Evolutionary conservation across 30 jellyfish, hydroid and myxozoan species (phyloP).

Genomic region (Hydractinia symbiolongicarpus): DNA sequence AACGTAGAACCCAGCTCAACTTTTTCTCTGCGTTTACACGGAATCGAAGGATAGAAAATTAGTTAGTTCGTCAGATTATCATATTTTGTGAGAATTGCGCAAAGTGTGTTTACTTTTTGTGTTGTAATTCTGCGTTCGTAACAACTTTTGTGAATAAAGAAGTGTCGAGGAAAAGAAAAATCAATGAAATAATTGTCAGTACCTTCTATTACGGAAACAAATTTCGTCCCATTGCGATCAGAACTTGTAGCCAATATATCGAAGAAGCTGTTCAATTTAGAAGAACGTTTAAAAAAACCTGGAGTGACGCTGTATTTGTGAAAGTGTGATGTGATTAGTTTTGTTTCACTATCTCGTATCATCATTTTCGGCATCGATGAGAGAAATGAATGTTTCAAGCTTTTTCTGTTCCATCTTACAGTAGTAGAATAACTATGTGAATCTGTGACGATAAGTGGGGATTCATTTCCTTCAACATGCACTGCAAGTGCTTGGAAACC

Average conservation of each 20-base stretch:
- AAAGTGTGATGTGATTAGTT: conserved; percentile 48
- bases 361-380: conserved; percentile 11
- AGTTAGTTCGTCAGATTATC: too few species aligned
- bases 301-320: conserved; percentile 54
- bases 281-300: conserved; percentile 8
- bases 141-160: too few species aligned
- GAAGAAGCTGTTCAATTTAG: conserved; percentile 17
- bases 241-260: conserved; percentile 38
- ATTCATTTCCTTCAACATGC: conserved; percentile 19
- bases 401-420: conserved; percentile 20
- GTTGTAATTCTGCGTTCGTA: too few species aligned
- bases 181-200: neutral
- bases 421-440: conserved; percentile 47
- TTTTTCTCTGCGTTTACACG: too few species aligned
- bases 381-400: conserved; percentile 18
- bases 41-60: too few species aligned
- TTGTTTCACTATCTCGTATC: neutral
- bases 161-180: too few species aligned
- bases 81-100: too few species aligned
- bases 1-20: too few species aligned
- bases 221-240: conserved; percentile 45
- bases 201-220: conserved; percentile 66
- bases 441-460: conserved; percentile 44
- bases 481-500: conserved; percentile 69
- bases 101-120: too few species aligned